Base-by-base conservation (phyloP, 1,140 invertebrate genomes). In the Metaphire vulgaris region DNA sequence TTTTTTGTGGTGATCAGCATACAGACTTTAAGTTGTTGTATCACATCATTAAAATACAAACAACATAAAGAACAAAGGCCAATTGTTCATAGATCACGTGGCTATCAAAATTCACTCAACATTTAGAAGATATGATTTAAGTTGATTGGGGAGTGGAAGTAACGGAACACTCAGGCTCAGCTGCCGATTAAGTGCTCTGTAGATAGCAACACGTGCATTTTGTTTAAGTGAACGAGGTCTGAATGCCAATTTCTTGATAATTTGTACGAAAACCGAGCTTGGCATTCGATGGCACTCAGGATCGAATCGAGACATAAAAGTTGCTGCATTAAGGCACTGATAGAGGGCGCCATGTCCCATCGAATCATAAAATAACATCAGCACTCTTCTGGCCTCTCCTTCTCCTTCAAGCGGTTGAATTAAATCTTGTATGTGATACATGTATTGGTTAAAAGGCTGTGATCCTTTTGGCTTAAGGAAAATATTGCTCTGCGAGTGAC, bases 401-500 rank as follows among this genome's bases (percentile, higher is more conserved):
- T 80, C 79, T 0, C 78, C 67, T 65, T 80, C 79, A 0, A 83
- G 32, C 14, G 79, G 72, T n/a, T 80, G 76, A 14, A 80, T 31
- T 21, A 56, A 21, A 30, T 82, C 80, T 72, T 76, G 75, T 28
- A 82, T 79, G 67, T 83, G 78, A 69, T 83, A 79, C 34, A 85
- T 82, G 73, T 82, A 85, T 70, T 83, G 82, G 33, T 75, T 80
- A 65, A 86, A 71, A 1, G 84, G 78, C 72, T 84, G 84, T 1
- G 83, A 82, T 1, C 78, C 80, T 16, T 83, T 83, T 67, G 81
- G 79, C 76, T 83, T 82, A 30, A 86, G 80, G 74, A 82, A 86
- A 71, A 86, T 85, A 32, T 82, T 83, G 72, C 83, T 86, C 73
- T 85, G 84, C 1, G 81, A 84, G 74, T 86, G 84, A 69, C 81